phyloP scores from a whole-genome alignment of 2,113 vertebrate species.

The Mus pahari region DNA sequence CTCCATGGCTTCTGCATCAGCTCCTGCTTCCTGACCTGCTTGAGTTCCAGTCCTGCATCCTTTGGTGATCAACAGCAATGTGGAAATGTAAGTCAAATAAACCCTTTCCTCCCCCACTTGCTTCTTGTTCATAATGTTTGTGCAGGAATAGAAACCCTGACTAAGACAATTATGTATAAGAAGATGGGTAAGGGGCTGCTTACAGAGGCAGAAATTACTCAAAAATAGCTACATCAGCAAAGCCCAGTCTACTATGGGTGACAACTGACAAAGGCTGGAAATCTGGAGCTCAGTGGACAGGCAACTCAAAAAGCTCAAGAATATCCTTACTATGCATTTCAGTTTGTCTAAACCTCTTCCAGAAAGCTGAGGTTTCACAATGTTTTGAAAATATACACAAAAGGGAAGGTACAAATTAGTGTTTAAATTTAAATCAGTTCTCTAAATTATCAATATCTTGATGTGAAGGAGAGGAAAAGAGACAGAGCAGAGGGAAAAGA shows the following conservation, averaged over 20 bases:
- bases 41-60: no score
- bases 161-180: no score
- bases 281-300: neutral
- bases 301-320: neutral
- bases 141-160: no score
- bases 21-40: no score
- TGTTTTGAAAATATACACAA: neutral
- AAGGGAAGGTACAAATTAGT: conserved; percentile 41
- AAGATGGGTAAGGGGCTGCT: neutral
- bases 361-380: neutral
- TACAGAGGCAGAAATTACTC: neutral
- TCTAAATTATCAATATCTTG: neutral
- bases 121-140: no score
- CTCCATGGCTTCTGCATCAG: no score
- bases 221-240: neutral
- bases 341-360: neutral
- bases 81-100: no score
- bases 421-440: neutral
- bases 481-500: neutral
- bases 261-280: neutral
- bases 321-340: neutral
- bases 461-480: neutral
- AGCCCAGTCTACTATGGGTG: neutral
- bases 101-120: no score
- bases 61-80: no score